These are phyloP conservation scores for Luidia sarsii DNA, from an alignment of 53 echinoderm and acorn worm genomes.

Conservation along the genomic window DNA sequence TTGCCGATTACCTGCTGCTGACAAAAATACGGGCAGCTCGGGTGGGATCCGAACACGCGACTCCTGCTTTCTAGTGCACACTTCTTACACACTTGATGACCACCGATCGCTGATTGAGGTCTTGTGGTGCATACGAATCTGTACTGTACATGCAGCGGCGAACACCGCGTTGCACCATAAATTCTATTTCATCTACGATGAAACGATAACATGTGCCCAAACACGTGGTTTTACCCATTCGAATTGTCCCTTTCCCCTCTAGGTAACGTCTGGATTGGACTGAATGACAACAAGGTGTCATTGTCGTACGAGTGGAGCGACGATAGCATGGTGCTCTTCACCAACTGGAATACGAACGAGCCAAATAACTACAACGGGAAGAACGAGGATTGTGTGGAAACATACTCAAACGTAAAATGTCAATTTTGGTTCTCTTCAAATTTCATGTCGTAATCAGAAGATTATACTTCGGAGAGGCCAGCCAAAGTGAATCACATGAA, in stretches of 20 bases:
- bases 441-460: too few relatives aligned
- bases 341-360: conserved; percentile 66
- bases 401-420: conserved; percentile 42
- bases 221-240: not conserved
- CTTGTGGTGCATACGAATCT: too few relatives aligned
- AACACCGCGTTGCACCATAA: too few relatives aligned
- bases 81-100: too few relatives aligned
- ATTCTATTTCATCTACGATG: not conserved
- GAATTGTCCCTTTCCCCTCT: not conserved
- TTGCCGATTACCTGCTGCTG: too few relatives aligned
- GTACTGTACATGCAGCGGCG: not conserved
- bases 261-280: conserved; percentile 62
- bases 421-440: too few relatives aligned
- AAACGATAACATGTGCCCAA: not conserved
- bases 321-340: conserved; percentile 64
- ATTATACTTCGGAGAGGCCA: too few relatives aligned
- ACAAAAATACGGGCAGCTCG: too few relatives aligned
- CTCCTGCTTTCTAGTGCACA: too few relatives aligned
- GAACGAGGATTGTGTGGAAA: conserved; percentile 73
- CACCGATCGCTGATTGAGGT: too few relatives aligned
- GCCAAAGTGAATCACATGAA: too few relatives aligned
- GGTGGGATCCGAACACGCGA: too few relatives aligned
- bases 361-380: conserved; percentile 69
- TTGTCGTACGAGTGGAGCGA: conserved; percentile 79
- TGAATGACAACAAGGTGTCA: conserved; percentile 68